Conservation (phyloP, 2,113 vertebrate genomes). For the Hyla sarda region DNA sequence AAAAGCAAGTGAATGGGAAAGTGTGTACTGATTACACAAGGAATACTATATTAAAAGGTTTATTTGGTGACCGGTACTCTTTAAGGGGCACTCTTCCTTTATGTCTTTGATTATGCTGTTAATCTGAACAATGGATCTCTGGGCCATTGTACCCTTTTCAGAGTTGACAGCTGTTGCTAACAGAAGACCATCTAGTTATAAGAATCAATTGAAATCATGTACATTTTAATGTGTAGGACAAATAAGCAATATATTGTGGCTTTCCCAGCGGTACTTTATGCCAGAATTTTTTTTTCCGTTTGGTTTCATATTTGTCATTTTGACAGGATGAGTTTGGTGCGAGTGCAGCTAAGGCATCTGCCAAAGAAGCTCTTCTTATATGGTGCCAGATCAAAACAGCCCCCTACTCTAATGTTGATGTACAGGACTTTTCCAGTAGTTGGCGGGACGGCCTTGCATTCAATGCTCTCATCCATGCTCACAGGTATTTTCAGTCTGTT, state of each 20-base stretch:
- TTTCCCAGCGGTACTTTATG: not conserved
- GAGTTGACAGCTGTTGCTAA: not conserved
- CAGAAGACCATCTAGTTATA: not conserved
- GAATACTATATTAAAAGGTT: too few species aligned
- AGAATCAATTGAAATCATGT: not conserved
- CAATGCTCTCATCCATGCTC: constrained; percentile 87
- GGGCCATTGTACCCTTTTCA: not conserved
- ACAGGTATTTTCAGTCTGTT: constrained; percentile 73
- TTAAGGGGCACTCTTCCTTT: not conserved
- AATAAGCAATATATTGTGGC: too few species aligned
- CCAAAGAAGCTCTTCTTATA: constrained; percentile 87
- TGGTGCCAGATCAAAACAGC: constrained; percentile 92
- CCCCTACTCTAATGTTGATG: constrained; percentile 77
- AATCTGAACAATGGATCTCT: not conserved
- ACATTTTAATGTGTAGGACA: not conserved
- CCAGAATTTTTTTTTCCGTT: not conserved
- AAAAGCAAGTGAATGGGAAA: too few species aligned
- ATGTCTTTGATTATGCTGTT: not conserved
- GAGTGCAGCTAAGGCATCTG: constrained; percentile 78
- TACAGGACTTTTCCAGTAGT: constrained; percentile 88
- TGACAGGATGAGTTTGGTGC: constrained; percentile 73
- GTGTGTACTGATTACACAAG: too few species aligned
- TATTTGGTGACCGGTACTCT: too few species aligned
- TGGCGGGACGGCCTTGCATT: constrained; percentile 89
- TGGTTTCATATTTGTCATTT: not conserved